phyloP scores from a whole-genome alignment of 2,797 vertebrate genomes.

The Propithecus deckenii region DNA sequence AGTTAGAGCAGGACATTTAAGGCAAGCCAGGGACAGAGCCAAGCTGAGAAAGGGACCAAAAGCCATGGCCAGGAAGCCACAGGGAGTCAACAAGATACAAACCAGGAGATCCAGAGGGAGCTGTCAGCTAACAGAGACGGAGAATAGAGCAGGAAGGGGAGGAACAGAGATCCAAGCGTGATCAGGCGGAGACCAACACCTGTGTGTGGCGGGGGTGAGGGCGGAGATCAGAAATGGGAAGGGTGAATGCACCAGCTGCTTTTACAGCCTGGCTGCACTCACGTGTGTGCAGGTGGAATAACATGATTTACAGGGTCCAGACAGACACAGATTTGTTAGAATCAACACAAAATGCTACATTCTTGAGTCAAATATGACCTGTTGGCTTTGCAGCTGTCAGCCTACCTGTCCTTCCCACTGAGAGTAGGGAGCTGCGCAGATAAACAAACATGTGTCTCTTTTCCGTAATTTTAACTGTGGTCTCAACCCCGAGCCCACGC shows the following conservation, averaged over 20 bases:
- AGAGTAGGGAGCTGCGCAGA: background rate
- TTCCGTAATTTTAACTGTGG: background rate
- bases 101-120: background rate
- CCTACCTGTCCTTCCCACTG: background rate
- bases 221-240: background rate
- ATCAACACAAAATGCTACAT: background rate
- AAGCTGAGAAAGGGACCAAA: background rate
- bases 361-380: background rate
- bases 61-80: background rate
- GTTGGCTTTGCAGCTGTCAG: background rate
- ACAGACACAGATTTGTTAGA: background rate
- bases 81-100: background rate
- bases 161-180: background rate
- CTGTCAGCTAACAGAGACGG: background rate
- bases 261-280: background rate
- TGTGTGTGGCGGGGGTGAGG: accelerated
- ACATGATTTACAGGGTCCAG: background rate
- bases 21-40: background rate
- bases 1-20: background rate
- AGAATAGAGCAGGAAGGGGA: background rate
- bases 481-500: background rate
- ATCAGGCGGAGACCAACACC: background rate
- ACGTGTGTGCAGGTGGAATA: background rate
- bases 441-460: background rate
- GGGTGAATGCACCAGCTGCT: background rate